These are phyloP conservation scores for Acipenser ruthenus DNA, from an alignment of 2,797 vertebrate genomes.

Conservation along the genomic window DNA sequence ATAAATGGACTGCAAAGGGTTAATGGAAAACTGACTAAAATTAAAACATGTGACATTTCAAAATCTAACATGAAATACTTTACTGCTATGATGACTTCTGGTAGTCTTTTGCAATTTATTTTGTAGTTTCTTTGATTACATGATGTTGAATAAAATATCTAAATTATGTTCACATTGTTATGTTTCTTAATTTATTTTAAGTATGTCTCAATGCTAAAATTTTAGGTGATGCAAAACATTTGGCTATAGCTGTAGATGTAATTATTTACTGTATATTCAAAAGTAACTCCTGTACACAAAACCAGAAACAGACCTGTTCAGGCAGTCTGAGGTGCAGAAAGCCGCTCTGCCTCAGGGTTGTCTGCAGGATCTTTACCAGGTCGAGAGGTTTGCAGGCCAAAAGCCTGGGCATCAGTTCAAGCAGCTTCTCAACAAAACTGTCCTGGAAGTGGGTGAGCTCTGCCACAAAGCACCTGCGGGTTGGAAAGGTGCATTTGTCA, in stretches of 20 bases:
- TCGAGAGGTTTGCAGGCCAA: slow-evolving; percentile 80
- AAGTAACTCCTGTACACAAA: no score
- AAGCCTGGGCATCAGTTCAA: slow-evolving; percentile 86
- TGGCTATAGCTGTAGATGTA: no score
- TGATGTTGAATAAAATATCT: not conserved
- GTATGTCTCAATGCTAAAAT: no score
- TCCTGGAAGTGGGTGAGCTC: slow-evolving; percentile 88
- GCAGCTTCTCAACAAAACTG: slow-evolving; percentile 84
- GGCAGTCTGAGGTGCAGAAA: slow-evolving; percentile 81
- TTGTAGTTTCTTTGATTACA: not conserved
- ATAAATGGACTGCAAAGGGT: no score
- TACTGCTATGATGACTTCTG: no score
- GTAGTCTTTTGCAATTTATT: not conserved
- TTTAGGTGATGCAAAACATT: no score
- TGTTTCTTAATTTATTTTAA: no score
- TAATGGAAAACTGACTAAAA: no score
- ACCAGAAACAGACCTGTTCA: slow-evolving; percentile 61
- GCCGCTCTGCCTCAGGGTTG: slow-evolving; percentile 76
- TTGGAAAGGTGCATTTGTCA: not conserved
- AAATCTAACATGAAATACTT: no score
- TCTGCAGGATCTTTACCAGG: slow-evolving; percentile 87
- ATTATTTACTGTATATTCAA: no score
- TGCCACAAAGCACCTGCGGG: slow-evolving; percentile 69
- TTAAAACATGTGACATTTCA: no score
- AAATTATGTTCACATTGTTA: no score